These are phyloP conservation scores for Calosoma granatense DNA, from an alignment of 1,140 invertebrate genomes.

Conservation along the genomic window DNA sequence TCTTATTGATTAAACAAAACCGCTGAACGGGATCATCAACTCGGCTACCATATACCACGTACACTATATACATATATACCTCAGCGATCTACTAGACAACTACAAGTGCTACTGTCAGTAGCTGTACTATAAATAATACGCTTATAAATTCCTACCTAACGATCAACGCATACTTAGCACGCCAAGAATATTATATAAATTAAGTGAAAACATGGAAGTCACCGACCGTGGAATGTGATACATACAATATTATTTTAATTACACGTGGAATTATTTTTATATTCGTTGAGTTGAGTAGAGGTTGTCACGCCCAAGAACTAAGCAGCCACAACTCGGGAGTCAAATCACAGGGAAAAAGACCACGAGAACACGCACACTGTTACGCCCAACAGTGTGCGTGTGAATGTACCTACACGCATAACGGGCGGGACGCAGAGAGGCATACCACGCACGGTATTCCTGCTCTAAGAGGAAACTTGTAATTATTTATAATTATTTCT, in stretches of 20 bases:
- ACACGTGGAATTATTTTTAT: background rate
- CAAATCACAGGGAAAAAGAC: background rate
- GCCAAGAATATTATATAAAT: background rate
- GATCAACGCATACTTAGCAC: background rate
- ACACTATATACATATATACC: too few relatives aligned
- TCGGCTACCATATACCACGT: too few relatives aligned
- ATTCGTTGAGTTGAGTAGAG: background rate
- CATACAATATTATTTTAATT: background rate
- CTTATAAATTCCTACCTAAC: background rate
- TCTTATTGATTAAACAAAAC: too few relatives aligned
- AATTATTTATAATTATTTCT: slow-evolving; percentile 7
- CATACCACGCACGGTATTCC: background rate
- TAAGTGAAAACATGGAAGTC: background rate
- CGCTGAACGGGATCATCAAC: too few relatives aligned
- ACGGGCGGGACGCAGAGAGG: too few relatives aligned
- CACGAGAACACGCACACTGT: background rate
- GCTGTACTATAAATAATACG: background rate
- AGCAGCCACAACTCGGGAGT: background rate
- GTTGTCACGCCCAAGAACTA: background rate
- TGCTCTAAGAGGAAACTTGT: background rate
- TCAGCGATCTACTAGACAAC: too few relatives aligned
- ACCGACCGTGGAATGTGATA: background rate
- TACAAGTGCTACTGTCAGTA: too few relatives aligned
- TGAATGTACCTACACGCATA: background rate
- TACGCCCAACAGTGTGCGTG: background rate